Evolutionary conservation across 2,797 vertebrate genomes (phyloP).

Genomic region (Erpetoichthys calabaricus): DNA sequence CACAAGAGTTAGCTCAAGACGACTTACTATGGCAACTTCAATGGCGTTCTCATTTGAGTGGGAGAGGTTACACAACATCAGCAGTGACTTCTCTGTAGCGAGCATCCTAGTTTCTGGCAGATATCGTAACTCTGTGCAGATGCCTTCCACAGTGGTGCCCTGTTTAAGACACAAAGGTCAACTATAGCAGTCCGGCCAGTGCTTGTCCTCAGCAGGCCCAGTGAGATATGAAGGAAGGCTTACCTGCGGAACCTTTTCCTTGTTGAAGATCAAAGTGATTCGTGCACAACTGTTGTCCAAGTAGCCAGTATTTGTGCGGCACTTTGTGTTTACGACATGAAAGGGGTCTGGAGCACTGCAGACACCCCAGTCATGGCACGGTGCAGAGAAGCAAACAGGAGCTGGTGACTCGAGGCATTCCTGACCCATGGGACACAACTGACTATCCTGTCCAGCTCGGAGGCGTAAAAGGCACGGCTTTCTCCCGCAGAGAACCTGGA

Average conservation of each 20-base stretch:
- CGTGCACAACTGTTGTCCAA: conserved; percentile 74
- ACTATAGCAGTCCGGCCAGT: not conserved
- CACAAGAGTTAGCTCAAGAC: too few species aligned
- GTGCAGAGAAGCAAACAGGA: conserved; percentile 73
- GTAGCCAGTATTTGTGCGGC: conserved; percentile 64
- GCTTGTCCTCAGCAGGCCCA: too few species aligned
- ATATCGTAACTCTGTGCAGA: conserved; percentile 82
- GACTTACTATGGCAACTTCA: conserved; percentile 82
- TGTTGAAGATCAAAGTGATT: conserved; percentile 75
- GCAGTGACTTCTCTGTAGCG: conserved; percentile 62
- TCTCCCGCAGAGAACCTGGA: conserved; percentile 72
- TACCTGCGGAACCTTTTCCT: conserved; percentile 74
- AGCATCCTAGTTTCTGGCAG: conserved; percentile 66
- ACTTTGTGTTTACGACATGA: conserved; percentile 47
- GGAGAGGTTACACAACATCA: conserved; percentile 75
- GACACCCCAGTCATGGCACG: conserved; percentile 72
- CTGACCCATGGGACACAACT: conserved; percentile 60
- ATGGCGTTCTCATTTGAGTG: conserved; percentile 60
- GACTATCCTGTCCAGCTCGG: conserved; percentile 22
- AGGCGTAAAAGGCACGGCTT: conserved; percentile 63
- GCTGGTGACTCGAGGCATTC: conserved; percentile 57
- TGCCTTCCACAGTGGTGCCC: conserved; percentile 81
- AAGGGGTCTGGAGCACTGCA: conserved; percentile 53
- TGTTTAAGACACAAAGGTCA: conserved; percentile 20
- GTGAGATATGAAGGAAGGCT: conserved; percentile 17